phyloP scores from a whole-genome alignment of 1,140 invertebrate species.

The Sinella curviseta region DNA sequence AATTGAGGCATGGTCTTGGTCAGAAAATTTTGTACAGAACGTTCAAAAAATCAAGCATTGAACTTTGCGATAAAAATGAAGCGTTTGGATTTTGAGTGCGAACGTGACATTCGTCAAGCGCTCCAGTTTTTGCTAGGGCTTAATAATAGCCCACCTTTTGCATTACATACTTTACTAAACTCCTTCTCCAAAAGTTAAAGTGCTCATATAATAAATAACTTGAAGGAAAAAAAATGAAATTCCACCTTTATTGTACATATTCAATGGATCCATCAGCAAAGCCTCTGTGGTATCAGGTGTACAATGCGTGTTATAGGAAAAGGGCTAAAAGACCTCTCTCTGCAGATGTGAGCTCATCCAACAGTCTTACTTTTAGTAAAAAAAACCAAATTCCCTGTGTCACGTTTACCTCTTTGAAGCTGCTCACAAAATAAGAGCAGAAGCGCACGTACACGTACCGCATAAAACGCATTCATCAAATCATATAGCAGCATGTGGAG shows the following conservation, averaged over 20 bases:
- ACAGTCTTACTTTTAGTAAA: neutral
- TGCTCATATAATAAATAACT: no score
- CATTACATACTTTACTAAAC: no score
- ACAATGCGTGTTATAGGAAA: neutral
- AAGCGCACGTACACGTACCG: no score
- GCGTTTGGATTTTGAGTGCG: neutral
- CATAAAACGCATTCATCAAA: no score
- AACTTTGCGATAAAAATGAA: neutral
- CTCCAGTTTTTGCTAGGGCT: neutral
- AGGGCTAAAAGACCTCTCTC: neutral
- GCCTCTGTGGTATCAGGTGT: constrained; percentile 6
- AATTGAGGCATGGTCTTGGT: no score
- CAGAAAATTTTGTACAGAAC: neutral
- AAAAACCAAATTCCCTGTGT: neutral
- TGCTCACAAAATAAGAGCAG: neutral
- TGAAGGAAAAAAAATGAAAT: no score
- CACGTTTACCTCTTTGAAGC: neutral
- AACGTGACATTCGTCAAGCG: neutral
- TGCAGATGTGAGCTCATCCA: neutral
- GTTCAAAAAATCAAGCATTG: neutral
- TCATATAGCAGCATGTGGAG: neutral
- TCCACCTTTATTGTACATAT: no score
- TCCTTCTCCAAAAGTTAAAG: no score
- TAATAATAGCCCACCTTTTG: no score
- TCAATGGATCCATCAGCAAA: neutral